Evolutionary conservation across 2,797 vertebrate genomes (phyloP).

Genomic region (Acestrorhynchus altus): DNA sequence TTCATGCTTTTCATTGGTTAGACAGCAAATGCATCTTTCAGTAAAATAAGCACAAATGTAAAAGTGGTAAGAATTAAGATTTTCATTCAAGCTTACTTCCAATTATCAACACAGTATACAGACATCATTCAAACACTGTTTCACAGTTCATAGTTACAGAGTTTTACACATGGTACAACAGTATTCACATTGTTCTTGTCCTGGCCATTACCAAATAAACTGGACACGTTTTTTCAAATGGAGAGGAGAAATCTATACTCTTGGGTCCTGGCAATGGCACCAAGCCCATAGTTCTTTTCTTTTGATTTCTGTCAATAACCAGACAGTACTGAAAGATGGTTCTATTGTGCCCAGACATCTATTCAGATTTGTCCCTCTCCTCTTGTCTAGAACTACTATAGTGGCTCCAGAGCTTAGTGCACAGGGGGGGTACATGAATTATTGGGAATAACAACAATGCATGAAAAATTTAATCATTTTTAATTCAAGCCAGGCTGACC

Average conservation of each 20-base stretch:
- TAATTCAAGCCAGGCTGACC: no score
- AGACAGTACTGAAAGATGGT: constrained; percentile 70
- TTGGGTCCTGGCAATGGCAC: constrained; percentile 54
- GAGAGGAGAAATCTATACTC: constrained; percentile 52
- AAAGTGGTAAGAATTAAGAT: no score
- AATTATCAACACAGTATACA: not conserved
- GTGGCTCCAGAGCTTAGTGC: not conserved
- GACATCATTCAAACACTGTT: no score
- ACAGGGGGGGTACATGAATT: no score
- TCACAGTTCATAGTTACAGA: no score
- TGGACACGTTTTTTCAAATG: constrained; percentile 53
- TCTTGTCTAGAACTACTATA: constrained; percentile 20
- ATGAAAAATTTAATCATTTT: no score
- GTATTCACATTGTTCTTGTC: constrained; percentile 1
- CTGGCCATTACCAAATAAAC: constrained; percentile 48
- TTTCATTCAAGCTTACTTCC: no score
- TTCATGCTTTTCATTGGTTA: no score
- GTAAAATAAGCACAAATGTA: no score
- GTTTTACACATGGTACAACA: no score
- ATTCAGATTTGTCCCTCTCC: constrained; percentile 58
- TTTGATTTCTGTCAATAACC: constrained; percentile 65
- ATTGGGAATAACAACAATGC: no score
- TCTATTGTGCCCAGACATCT: constrained; percentile 64
- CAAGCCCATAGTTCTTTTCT: constrained; percentile 52
- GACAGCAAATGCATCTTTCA: no score